These are phyloP conservation scores for Litoditis marina DNA, from an alignment of 2,888 invertebrate genomes.

Conservation along the genomic window DNA sequence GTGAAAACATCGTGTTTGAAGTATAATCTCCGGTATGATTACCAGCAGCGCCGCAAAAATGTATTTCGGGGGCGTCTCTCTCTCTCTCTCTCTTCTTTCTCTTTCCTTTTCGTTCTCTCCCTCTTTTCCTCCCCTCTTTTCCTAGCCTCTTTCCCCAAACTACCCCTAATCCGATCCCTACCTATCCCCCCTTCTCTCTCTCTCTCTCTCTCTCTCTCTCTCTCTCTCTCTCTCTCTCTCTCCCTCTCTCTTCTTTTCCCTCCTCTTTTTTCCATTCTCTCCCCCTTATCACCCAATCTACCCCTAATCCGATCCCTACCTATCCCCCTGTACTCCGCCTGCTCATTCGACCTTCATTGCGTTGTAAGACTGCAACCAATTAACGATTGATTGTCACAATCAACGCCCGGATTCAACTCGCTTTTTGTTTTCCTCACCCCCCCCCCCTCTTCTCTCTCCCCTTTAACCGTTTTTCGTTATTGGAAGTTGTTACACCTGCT, in stretches of 20 bases:
- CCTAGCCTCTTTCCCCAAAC: no score
- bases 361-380: no score
- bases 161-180: no score
- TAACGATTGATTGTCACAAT: no score
- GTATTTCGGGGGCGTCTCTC: constrained; percentile 1
- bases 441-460: background rate
- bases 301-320: no score
- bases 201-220: constrained; percentile 2
- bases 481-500: no score
- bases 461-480: no score
- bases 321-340: no score
- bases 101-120: constrained; percentile 2
- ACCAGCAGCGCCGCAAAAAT: no score
- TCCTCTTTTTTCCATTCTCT: constrained; percentile 9
- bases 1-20: no score
- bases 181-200: background rate
- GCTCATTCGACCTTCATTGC: background rate
- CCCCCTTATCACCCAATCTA: no score
- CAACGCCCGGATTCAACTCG: constrained; percentile 4
- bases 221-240: constrained; percentile 7
- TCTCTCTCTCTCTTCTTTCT: constrained; percentile 4
- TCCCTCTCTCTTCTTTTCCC: constrained; percentile 14
- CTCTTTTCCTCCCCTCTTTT: constrained; percentile 1
- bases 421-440: background rate
- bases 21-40: no score